Percentiles rank a stretch among this genome's conserved stretches.
phyloP scores from a whole-genome alignment of 2,888 invertebrate genomes.

The Drosophila siamana region DNA sequence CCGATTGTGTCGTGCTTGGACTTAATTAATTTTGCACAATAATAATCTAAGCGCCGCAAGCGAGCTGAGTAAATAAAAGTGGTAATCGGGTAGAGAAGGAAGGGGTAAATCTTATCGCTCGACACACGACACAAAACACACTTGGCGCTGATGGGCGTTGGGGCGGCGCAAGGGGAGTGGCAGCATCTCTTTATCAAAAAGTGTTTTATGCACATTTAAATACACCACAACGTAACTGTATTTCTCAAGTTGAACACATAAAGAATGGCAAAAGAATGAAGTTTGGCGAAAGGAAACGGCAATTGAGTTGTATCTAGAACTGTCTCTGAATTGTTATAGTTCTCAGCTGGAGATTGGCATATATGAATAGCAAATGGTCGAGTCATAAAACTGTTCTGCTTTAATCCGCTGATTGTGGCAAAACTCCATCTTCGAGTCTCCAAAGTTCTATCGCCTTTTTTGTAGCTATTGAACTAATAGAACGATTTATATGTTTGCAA shows the following conservation, averaged over 20 bases:
- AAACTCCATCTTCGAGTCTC: not conserved
- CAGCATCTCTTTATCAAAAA: constrained; percentile 40
- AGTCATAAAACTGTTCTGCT: not conserved
- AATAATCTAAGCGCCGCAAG: constrained; percentile 62
- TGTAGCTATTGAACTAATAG: too few species aligned
- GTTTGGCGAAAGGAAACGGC: not conserved
- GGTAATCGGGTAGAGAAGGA: not conserved
- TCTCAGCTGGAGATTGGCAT: not conserved
- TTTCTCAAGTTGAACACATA: not conserved
- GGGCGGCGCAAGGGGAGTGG: not conserved
- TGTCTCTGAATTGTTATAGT: not conserved
- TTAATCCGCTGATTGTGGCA: not conserved
- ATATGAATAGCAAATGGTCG: not conserved
- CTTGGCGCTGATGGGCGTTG: not conserved
- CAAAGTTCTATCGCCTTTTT: too few species aligned
- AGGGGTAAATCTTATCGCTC: constrained; percentile 54
- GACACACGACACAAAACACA: constrained; percentile 1
- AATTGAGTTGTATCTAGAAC: not conserved
- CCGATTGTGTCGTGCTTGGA: constrained; percentile 62
- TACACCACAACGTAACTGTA: constrained; percentile 14
- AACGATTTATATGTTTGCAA: too few species aligned
- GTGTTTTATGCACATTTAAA: constrained; percentile 15
- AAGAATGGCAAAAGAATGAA: not conserved
- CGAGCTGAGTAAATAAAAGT: constrained; percentile 61
- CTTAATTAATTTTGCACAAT: constrained; percentile 71